Evolutionary conservation across 2,797 vertebrate species (phyloP), one percentile per base, ranked within the genome.

Genomic region (Microchirus variegatus): DNA sequence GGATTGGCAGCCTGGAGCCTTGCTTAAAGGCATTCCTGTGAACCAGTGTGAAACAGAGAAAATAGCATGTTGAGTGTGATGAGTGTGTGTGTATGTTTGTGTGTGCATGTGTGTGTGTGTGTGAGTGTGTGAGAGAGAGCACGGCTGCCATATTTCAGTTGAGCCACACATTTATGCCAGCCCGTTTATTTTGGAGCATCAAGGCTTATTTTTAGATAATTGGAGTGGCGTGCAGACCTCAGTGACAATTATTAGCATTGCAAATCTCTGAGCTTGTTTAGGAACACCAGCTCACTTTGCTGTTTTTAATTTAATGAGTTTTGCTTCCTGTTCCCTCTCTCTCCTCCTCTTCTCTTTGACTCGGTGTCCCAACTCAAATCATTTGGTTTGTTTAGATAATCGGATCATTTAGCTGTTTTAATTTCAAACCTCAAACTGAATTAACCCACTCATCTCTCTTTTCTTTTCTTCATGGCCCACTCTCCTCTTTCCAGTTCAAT

Each of bases 391-490:
- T 79, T 84, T 58, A 59, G 73, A 63, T 88, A 84, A 87, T 84
- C 59, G 67, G 76, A 79, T 80, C 81, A 85, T 83, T 89, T 85
- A 73, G 68, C 71, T 46, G 68, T 79, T 85, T 87, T 85, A 74
- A 83, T 89, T 82, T 81, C 62, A 75, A 80, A 73, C 69, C 69
- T 70, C 59, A 50, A 54, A 74, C 80, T 65, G 14, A 72, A 80
- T 82, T 67, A 49, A 36, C 38, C 58, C 51, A 26, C 70, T 66
- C 48, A 60, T 61, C 52, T 73, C 47, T 62, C 52, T 59, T 63
- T 53, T 66, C 47, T 75, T 72, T 68, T 42, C 58, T 73, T 42
- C 35, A 0, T 15, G 47, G 5, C 41, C 31, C 40, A 48, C 18
- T 67, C 38, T 67, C 56, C 56, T 45, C 55, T n/a, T n/a, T 65